Evolutionary conservation across 2,797 vertebrate genomes (phyloP), one percentile per base, ranked within the genome.

Genomic region (Podarcis lilfordi): DNA sequence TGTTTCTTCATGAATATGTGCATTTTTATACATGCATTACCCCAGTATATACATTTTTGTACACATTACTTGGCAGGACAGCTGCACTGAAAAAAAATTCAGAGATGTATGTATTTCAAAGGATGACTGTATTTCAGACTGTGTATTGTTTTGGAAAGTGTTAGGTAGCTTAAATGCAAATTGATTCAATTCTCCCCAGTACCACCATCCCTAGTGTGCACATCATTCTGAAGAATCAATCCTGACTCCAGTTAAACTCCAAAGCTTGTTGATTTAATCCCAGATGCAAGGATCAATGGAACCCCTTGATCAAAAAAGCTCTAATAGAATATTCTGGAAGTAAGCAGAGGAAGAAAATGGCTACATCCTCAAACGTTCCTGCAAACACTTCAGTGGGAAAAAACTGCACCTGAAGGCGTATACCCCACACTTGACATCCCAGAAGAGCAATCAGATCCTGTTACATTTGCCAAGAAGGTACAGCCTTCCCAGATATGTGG

Each of bases 221-320:
- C 35, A 82, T 40, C 32, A 40, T 71, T 79, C 55, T 69, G 8
- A 9, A 55, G 15, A 71, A 37, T 35, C 27, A 84, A 25, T 61
- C 29, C 27, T 68, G 59, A n/a, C 81, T 37, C 8, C 13, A 40
- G 25, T 29, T 83, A n/a, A 66, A 7, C 50, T 88, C 74, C 64
- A 88, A 59, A 59, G 19, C 74, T 35, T 84, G 25, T 32, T 88
- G n/a, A 50, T 68, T 87, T 81, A 43, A 77, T 37, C 64, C n/a
- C 5, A 80, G 66, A 2, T 13, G 19, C 32, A 69, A 1, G 45
- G 32, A 37, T 66, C 17, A 69, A 19, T 37, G n/a, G n/a, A 29
- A 37, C 61, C 64, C 43, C 32, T 75, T 83, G 81, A 78, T 5
- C 27, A 68, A 68, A 40, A 83, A 35, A 37, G 45, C 23, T 43